Percentiles rank a stretch among this genome's conserved stretches.
Evolutionary conservation across 1,140 invertebrate genomes (phyloP).

Genomic region (Ectropis grisescens): DNA sequence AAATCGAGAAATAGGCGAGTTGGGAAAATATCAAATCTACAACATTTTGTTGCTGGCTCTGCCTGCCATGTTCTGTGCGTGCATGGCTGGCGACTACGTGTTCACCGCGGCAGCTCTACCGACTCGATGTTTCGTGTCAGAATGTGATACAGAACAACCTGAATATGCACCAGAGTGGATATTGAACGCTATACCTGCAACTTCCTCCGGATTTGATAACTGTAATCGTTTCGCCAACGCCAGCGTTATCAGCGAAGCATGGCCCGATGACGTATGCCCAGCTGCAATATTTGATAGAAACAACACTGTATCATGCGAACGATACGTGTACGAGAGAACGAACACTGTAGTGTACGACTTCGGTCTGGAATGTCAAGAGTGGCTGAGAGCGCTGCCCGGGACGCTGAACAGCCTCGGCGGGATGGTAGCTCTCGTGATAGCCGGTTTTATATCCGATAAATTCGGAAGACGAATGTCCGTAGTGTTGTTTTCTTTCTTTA

Average conservation of each 20-base stretch:
- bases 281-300: constrained; percentile 34
- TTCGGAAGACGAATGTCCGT: constrained; percentile 43
- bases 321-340: constrained; percentile 38
- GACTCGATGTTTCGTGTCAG: constrained; percentile 37
- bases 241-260: constrained; percentile 11
- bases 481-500: constrained; percentile 46
- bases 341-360: constrained; percentile 56
- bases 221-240: constrained; percentile 32
- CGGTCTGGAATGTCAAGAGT: constrained; percentile 47
- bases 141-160: constrained; percentile 34
- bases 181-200: constrained; percentile 34
- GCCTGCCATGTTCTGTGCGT: constrained; percentile 34
- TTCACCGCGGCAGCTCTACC: constrained; percentile 45
- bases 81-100: constrained; percentile 49
- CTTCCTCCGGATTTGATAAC: constrained; percentile 36
- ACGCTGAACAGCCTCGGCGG: constrained; percentile 49
- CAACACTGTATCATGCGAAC: constrained; percentile 32
- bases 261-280: constrained; percentile 24
- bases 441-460: constrained; percentile 48
- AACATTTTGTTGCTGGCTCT: constrained; percentile 33
- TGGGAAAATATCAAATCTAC: constrained; percentile 46
- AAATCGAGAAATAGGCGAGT: constrained; percentile 38
- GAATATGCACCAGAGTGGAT: constrained; percentile 45
- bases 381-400: constrained; percentile 42
- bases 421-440: constrained; percentile 40